phyloP scores from a whole-genome alignment of 1,140 invertebrate genomes.

The Uloborus diversus region DNA sequence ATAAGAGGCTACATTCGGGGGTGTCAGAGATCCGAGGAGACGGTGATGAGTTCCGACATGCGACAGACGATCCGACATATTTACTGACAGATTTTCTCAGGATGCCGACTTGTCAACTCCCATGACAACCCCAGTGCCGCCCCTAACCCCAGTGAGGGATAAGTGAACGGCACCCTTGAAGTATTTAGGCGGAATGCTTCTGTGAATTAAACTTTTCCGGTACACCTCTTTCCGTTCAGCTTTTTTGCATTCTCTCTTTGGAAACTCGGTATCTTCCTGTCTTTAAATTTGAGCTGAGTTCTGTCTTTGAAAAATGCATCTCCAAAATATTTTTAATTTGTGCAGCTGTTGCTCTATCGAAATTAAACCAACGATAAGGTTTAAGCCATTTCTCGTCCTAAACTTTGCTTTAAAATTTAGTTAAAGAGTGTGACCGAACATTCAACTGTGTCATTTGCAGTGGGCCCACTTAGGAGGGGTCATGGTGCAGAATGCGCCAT shows the following conservation, averaged over 20 bases:
- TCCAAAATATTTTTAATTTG: too few relatives aligned
- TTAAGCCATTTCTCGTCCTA: too few relatives aligned
- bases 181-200: constrained; percentile 42
- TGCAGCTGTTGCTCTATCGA: too few relatives aligned
- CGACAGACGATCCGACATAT: constrained; percentile 34
- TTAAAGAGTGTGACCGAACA: too few relatives aligned
- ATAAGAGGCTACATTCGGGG: too few relatives aligned
- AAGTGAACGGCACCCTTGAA: constrained; percentile 30
- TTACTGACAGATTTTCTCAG: constrained; percentile 25
- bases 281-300: not conserved
- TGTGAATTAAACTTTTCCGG: not conserved
- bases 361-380: too few relatives aligned
- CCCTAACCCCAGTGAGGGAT: not conserved
- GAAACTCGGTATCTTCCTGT: too few relatives aligned
- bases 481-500: too few relatives aligned
- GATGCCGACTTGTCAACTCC: constrained; percentile 6
- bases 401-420: too few relatives aligned
- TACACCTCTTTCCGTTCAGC: not conserved
- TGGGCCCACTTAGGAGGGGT: too few relatives aligned
- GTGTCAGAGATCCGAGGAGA: constrained; percentile 4
- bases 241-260: too few relatives aligned
- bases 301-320: not conserved
- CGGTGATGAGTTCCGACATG: constrained; percentile 7
- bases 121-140: not conserved
- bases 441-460: too few relatives aligned